Conservation (phyloP, 2,113 vertebrate genomes). For the Ondatra zibethicus region DNA sequence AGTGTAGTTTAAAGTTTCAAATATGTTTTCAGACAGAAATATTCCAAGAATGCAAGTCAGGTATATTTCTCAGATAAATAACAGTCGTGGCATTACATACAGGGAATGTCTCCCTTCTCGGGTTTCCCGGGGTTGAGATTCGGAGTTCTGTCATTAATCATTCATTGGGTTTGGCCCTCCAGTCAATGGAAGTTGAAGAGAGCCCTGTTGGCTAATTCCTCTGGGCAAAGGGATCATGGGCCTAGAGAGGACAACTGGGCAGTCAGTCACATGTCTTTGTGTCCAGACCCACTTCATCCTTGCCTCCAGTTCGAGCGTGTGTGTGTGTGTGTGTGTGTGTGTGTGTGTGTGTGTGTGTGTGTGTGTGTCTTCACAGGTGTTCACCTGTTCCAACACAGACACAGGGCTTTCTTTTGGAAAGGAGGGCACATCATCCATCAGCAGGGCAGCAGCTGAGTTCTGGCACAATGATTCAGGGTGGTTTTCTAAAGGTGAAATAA, state of each 20-base stretch:
- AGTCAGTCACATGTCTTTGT: neutral
- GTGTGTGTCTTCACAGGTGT: neutral
- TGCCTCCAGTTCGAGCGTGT: neutral
- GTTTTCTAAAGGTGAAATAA: neutral
- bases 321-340: neutral
- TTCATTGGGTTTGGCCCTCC: slow-evolving; percentile 63
- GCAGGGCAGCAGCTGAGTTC: neutral
- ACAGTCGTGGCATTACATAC: slow-evolving; percentile 19
- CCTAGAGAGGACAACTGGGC: slow-evolving; percentile 45
- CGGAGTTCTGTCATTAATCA: slow-evolving; percentile 76
- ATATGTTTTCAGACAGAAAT: slow-evolving; percentile 65
- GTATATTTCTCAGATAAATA: slow-evolving; percentile 75
- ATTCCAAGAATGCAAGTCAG: slow-evolving; percentile 76
- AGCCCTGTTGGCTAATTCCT: slow-evolving; percentile 54
- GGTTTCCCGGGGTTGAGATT: slow-evolving; percentile 73
- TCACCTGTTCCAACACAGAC: neutral
- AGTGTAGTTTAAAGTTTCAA: slow-evolving; percentile 53
- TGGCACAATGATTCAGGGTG: neutral
- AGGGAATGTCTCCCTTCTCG: slow-evolving; percentile 63
- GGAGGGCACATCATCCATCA: neutral
- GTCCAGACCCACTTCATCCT: neutral
- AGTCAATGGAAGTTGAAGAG: slow-evolving; percentile 40
- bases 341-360: neutral
- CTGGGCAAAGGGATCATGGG: slow-evolving; percentile 46
- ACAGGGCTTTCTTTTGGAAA: neutral